These are phyloP conservation scores for Andrena camellia DNA, from an alignment of 2,888 invertebrate genomes.

Conservation along the genomic window DNA sequence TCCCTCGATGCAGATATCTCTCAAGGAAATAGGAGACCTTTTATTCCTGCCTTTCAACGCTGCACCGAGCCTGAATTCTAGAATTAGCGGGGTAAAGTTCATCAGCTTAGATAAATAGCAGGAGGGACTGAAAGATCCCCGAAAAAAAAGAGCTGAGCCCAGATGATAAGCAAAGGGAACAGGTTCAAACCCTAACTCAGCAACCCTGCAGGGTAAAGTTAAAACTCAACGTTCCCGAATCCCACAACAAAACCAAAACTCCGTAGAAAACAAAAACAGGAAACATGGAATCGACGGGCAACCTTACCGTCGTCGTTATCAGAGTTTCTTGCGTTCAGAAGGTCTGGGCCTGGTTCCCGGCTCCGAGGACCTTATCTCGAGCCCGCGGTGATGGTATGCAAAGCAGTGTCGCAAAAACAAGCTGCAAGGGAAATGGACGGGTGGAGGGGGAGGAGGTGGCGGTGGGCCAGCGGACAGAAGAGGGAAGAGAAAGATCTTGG, in stretches of 20 bases:
- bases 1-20: conserved; percentile 13
- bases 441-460: conserved; percentile 18
- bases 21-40: neutral
- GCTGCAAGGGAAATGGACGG: conserved; percentile 25
- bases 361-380: conserved; percentile 34
- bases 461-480: conserved; percentile 25
- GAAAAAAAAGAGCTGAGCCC: no score
- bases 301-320: conserved; percentile 13
- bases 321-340: neutral
- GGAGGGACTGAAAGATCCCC: no score
- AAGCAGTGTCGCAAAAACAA: conserved; percentile 52
- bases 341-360: neutral
- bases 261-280: neutral
- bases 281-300: conserved; percentile 15
- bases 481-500: conserved; percentile 68
- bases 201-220: neutral
- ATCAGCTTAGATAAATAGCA: no score
- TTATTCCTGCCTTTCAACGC: neutral
- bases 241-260: neutral
- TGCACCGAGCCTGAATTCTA: neutral
- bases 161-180: no score
- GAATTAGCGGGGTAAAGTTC: no score
- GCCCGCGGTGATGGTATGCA: conserved; percentile 44
- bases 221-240: neutral
- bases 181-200: no score